Evolutionary conservation across 2,888 invertebrate species (phyloP), one percentile per base, ranked within the genome.

Genomic region (Teinopalpus imperialis): DNA sequence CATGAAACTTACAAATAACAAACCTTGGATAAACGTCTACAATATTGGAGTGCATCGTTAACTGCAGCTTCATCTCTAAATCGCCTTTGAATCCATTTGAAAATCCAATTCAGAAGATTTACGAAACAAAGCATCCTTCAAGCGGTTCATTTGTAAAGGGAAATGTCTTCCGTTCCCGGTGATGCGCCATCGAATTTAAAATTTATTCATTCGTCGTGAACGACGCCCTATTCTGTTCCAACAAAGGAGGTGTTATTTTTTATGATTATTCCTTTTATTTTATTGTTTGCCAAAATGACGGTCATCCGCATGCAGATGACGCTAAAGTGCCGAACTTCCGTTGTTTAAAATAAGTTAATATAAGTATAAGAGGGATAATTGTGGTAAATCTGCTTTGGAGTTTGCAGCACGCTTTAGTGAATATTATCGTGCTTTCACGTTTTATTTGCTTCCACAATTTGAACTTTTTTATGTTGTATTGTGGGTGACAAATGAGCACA

Each of bases 211-310:
- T 57, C 47, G 50, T 57, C 51, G 53, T 29, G 44, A 16, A 16
- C 16, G 4, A 4, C 2, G 2, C n/a, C n/a, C n/a, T n/a, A n/a
- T n/a, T n/a, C n/a, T n/a, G n/a, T n/a, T n/a, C n/a, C n/a, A n/a
- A n/a, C n/a, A n/a, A n/a, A n/a, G n/a, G n/a, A n/a, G n/a, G n/a
- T n/a, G 44, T 78, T 74, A 72, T 72, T 71, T 70, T 74, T 74
- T 75, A 73, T 74, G 60, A 70, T 74, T 74, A 72, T 73, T 73
- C 70, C 66, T 71, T 74, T 77, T 73, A 69, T 74, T 74, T 68
- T 67, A 67, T 68, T 69, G 67, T 66, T 56, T 48, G 53, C 56
- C 63, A 66, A 61, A 66, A 69, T 66, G 61, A 62, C 50, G 46
- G 39, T 48, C 45, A 44, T 49, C 43, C 30, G 41, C 43, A 24